Evolutionary conservation across 2,797 vertebrate species (phyloP), one percentile per base, ranked within the genome.

Genomic region (Calcarius lapponicus): DNA sequence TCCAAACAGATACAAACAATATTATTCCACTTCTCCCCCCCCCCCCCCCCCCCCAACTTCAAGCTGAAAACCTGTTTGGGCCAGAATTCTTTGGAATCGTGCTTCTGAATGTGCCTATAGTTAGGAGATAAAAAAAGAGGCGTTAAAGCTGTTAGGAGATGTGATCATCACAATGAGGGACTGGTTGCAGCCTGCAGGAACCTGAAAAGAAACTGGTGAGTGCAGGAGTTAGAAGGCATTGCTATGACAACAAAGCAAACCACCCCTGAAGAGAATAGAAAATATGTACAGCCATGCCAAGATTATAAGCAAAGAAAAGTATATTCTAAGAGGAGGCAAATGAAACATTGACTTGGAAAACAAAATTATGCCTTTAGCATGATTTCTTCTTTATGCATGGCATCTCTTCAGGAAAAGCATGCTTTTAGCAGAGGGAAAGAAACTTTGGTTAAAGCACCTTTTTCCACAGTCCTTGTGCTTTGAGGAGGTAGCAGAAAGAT

Each of bases 201-300:
- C 71, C 88, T 95, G 87, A 95, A 88, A 89, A 88, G 92, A 95
- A 93, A 82, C 62, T 80, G 84, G 91, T 92, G 88, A 93, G 84
- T 93, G 80, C 86, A 79, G 79, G 75, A 93, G 85, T 78, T 85
- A 69, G 93, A 84, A 89, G 70, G 60, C 82, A 93, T 95, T 93
- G 88, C 95, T 94, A 92, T 96, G 89, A 94, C 95, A 97, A 97
- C 97, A 96, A 95, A 96, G 94, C 92, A 96, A 96, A 96, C 86
- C 80, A 92, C 94, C 84, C 80, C 93, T 96, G 93, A 93, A 96
- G 94, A 97, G 84, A 92, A 84, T 56, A 96, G 95, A 91, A 96
- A 95, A 93, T 95, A 93, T 92, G 93, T 87, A 69, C 56, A 94
- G 71, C 91, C 88, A 95, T 88, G 82, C 92, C 91, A 95, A 86